Evolutionary conservation across 2,113 vertebrate species (phyloP).

Genomic region (Tapirus terrestris): DNA sequence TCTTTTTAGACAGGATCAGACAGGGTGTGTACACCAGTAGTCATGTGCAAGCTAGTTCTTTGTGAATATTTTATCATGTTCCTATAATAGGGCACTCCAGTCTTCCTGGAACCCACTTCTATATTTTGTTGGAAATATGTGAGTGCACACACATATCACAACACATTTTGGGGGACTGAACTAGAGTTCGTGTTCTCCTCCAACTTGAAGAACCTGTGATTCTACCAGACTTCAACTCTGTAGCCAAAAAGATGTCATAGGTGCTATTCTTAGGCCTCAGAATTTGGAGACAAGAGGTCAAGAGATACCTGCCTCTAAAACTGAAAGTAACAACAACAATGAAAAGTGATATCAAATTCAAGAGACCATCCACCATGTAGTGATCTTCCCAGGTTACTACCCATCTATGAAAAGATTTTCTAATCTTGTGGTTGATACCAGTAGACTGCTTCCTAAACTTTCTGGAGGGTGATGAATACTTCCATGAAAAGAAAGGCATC

Average conservation of each 20-base stretch:
- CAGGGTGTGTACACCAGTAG: accelerated
- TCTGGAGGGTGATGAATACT: background rate
- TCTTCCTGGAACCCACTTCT: background rate
- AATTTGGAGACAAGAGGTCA: background rate
- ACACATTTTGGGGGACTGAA: background rate
- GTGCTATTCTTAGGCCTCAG: background rate
- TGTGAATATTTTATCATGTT: background rate
- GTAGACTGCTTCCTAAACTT: background rate
- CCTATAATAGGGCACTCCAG: background rate
- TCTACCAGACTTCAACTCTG: background rate
- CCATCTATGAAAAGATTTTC: background rate
- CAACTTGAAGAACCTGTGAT: background rate
- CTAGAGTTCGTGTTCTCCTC: background rate
- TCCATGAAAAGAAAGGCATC: conserved; percentile 18
- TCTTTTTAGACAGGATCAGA: background rate
- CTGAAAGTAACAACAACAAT: background rate
- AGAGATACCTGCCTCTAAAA: background rate
- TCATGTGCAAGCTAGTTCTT: background rate
- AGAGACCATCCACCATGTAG: background rate
- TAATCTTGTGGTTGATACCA: background rate
- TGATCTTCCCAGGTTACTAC: background rate
- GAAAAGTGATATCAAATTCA: background rate
- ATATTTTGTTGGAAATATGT: background rate
- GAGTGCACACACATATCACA: background rate
- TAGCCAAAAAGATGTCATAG: background rate